A percentile compares a stretch with the other conserved stretches of the same genome.
These are phyloP conservation scores for Furcifer pardalis DNA, from an alignment of 2,797 vertebrate genomes.

Conservation along the genomic window DNA sequence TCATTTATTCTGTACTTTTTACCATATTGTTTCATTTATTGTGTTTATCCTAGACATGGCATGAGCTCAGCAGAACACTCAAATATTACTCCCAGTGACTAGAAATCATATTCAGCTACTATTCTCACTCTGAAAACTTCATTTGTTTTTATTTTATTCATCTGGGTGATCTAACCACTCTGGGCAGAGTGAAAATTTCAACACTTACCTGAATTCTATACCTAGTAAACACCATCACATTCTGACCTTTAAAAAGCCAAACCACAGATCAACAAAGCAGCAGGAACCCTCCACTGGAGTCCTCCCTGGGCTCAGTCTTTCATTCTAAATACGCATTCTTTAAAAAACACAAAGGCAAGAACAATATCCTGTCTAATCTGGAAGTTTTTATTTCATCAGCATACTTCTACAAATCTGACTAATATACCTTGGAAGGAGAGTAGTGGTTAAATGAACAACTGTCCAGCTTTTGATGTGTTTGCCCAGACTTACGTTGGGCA, in stretches of 20 bases:
- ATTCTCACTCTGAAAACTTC: background rate
- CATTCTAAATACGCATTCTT: background rate
- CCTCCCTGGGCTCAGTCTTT: too few relatives aligned
- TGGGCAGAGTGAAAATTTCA: too few relatives aligned
- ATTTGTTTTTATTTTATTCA: too few relatives aligned
- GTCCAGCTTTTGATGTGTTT: slow-evolving; percentile 8
- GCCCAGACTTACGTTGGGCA: slow-evolving; percentile 72
- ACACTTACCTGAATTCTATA: background rate
- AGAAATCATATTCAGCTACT: background rate
- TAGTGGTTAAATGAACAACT: background rate
- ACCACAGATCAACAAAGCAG: background rate
- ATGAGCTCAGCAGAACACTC: background rate
- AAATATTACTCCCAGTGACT: background rate
- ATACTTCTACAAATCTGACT: background rate
- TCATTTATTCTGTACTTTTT: background rate
- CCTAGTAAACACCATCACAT: too few relatives aligned
- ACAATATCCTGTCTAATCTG: slow-evolving; percentile 28
- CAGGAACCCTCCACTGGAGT: too few relatives aligned
- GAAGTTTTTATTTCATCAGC: slow-evolving; percentile 49
- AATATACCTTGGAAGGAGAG: background rate
- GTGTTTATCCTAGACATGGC: too few relatives aligned
- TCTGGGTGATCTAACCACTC: too few relatives aligned
- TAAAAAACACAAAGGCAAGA: slow-evolving; percentile 35
- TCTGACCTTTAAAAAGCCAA: background rate
- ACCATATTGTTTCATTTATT: background rate